Base-by-base conservation (phyloP, 30 jellyfish, hydroid and myxozoan genomes). In the Catostylus mosaicus region DNA sequence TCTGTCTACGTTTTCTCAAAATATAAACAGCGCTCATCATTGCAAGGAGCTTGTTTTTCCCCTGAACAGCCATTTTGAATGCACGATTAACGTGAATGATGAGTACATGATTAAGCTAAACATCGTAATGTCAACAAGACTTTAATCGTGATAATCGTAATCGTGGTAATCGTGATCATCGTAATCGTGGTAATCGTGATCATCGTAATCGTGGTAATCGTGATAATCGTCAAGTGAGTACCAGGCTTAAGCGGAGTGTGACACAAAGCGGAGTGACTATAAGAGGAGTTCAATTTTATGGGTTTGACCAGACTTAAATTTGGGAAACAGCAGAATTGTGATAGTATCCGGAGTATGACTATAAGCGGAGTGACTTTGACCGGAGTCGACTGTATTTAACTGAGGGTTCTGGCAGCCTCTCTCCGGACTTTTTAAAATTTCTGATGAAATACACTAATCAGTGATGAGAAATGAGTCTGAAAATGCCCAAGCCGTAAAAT, bases 11-110 rank as follows among this genome's bases (percentile, higher is more conserved):
- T 38, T 70, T 70, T 70, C 67, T 23, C 22, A 70, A 70, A 40
- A 70, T 70, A 40, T 70, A 70, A 3, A 70, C 67, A 70, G 67
- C 27, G 46, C 82, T 27, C 67, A 70, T 70, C 82, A 70, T 70
- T 36, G 82, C 67, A 19, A 37, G 82, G 14, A 43, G 82, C 26
- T 40, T 70, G 37, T 40, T 70, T 1, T 32, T 66, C 0, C 78
- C 7, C 30, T 66, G 59, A 66, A 66, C 78, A 30, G 78, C 78
- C 57, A 1, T 66, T 14, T 66, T 37, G 45, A 18, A 18, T 19
- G 2, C 12, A 66, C 78, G 32, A 66, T 66, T 66, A 29, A 29
- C 56, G n/a, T 30, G 71, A 59, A 1, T 16, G 38, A 16, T 59
- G 36, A 59, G 71, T 59, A 23, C 71, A 12, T 50, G 0, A 4